phyloP scores from a whole-genome alignment of 2,888 invertebrate species.

The Criorhina ranunculi region DNA sequence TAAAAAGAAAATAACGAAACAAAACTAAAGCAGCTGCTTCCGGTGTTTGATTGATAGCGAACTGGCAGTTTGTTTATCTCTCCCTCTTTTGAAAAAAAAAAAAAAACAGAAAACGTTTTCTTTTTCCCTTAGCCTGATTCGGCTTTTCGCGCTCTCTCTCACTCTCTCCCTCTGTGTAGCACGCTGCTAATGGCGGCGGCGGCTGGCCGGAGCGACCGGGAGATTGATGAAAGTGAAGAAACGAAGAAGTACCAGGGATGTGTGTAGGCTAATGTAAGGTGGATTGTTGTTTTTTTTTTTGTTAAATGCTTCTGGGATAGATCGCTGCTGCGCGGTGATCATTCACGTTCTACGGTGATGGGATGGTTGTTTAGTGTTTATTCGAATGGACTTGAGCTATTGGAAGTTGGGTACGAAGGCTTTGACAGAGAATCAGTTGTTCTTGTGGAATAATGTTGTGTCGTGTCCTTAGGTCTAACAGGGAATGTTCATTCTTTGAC shows the following conservation, averaged over 20 bases:
- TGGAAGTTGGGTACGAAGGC: neutral
- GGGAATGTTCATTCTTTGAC: too few relatives aligned
- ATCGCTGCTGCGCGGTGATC: slow-evolving; percentile 36
- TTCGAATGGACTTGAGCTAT: slow-evolving; percentile 6
- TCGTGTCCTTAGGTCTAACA: too few relatives aligned
- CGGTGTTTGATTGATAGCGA: slow-evolving; percentile 85
- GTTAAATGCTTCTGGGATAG: slow-evolving; percentile 29
- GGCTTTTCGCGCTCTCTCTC: too few relatives aligned
- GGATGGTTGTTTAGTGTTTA: slow-evolving; percentile 20
- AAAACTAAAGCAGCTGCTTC: slow-evolving; percentile 85
- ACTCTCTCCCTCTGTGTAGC: slow-evolving; percentile 59
- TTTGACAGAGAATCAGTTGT: neutral
- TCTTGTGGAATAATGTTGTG: neutral
- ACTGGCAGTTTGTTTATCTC: slow-evolving; percentile 84
- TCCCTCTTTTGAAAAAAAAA: slow-evolving; percentile 69
- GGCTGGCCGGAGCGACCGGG: slow-evolving; percentile 57
- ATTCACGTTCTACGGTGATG: slow-evolving; percentile 32
- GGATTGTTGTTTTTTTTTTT: slow-evolving; percentile 33
- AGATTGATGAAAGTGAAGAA: slow-evolving; percentile 73
- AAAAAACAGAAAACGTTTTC: slow-evolving; percentile 23
- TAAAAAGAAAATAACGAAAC: slow-evolving; percentile 79
- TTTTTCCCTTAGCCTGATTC: slow-evolving; percentile 76
- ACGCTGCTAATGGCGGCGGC: slow-evolving; percentile 65
- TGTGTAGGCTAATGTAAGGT: slow-evolving; percentile 60
- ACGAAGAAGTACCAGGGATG: slow-evolving; percentile 62